Base-by-base conservation (phyloP, 1,140 invertebrate species). In the Achatina immaculata region DNA sequence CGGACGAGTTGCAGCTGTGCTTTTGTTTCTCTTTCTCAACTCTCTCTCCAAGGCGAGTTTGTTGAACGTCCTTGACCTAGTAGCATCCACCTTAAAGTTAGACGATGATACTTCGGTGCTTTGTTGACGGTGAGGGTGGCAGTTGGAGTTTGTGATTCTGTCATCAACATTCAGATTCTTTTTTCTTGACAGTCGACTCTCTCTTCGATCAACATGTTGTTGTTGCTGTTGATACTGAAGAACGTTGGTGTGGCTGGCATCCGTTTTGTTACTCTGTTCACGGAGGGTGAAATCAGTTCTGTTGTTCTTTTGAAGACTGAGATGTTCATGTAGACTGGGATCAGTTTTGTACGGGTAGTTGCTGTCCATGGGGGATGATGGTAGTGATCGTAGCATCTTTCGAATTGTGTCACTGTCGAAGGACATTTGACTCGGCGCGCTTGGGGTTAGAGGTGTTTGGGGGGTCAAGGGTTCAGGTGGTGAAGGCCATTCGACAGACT, bases 361-460 rank as follows among this genome's bases (percentile, higher is more conserved):
- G 34, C 84, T 85, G 82, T 87, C 88, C 24, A 88, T 82, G 0
- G 89, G 88, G 14, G 90, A 89, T 21, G 87, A 84, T 11, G 96
- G 95, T 93, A 98, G 95, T 34, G 96, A 96, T 86, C 98, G 97
- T 82, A 98, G 92, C 95, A 98, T 97, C 66, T 95, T 93, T 89
- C 98, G 98, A 83, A 98, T 92, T 0, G 96, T 97, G 90, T 95
- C 96, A 83, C 96, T 95, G 91, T 96, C 96, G 85, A 92, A 88
- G 68, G 87, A 85, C 31, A 89, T 84, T 68, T 87, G 86, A 43
- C 84, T 83, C 19, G 82, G 81, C 43, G 76, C 74, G 11, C 83
- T 82, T 31, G 89, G 89, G 6, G 86, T 90, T 28, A 85, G 82
- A 24, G 89, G 89, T 4, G 86, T 90, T 16, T 86, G 82, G 19